Evolutionary conservation across 2,113 vertebrate species (phyloP).

Genomic region (Alethe diademata): DNA sequence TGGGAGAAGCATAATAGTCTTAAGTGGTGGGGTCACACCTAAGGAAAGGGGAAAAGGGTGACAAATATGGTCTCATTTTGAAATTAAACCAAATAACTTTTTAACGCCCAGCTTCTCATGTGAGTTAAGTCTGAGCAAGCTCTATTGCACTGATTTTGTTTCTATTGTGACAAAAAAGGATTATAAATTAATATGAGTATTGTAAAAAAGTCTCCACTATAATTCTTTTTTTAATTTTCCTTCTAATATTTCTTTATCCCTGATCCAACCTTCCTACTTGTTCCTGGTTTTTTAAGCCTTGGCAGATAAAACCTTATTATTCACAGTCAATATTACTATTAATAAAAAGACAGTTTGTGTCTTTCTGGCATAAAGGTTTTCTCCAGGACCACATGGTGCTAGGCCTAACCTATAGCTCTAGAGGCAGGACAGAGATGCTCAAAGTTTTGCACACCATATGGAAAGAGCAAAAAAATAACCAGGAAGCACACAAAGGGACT

Average conservation of each 20-base stretch:
- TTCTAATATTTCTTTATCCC: not conserved
- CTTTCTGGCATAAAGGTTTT: not conserved
- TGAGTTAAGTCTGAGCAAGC: not conserved
- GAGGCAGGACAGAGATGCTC: not conserved
- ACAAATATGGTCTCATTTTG: not conserved
- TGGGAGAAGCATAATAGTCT: not conserved
- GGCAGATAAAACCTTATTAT: not conserved
- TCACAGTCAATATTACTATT: not conserved
- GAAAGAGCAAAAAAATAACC: not conserved
- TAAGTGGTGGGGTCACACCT: not conserved
- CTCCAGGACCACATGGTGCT: not conserved
- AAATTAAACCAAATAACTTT: not conserved
- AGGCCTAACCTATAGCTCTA: not conserved
- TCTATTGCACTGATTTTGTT: not conserved
- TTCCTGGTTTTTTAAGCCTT: not conserved
- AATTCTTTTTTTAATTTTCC: not conserved
- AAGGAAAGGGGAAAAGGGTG: not conserved
- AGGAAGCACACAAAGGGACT: not conserved
- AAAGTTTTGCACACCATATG: not conserved
- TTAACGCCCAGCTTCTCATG: rapidly evolving
- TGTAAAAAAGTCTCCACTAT: not conserved
- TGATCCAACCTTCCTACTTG: not conserved
- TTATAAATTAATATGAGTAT: not conserved
- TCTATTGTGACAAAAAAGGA: not conserved
- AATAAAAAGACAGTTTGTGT: not conserved